Percentiles rank a stretch among this genome's conserved stretches.
Evolutionary conservation across 2,113 vertebrate genomes (phyloP).

Genomic region (Bolborhynchus lineola): DNA sequence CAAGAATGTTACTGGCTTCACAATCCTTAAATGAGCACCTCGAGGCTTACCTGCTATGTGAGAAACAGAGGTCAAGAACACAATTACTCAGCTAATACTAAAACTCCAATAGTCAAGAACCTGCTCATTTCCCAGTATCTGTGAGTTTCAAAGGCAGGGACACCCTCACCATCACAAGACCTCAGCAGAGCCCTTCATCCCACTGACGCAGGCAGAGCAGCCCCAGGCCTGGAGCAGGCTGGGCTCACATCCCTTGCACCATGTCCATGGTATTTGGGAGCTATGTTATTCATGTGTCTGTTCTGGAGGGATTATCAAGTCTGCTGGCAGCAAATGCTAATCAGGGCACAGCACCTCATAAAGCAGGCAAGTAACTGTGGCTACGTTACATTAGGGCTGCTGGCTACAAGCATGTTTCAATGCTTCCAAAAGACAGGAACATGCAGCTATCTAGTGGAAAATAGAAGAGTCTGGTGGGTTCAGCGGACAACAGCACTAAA

Average conservation of each 20-base stretch:
- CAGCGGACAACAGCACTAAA: neutral
- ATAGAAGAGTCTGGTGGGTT: neutral
- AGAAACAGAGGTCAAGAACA: neutral
- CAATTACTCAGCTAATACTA: neutral
- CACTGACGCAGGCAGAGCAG: neutral
- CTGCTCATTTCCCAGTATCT: rapidly evolving
- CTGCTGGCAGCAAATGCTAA: constrained; percentile 13
- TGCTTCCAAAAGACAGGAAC: neutral
- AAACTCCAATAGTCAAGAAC: neutral
- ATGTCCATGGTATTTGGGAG: neutral
- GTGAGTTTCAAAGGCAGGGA: neutral
- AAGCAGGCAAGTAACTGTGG: neutral
- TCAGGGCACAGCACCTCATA: neutral
- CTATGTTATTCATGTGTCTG: neutral
- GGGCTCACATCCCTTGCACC: neutral
- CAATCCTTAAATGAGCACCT: neutral
- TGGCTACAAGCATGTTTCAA: neutral
- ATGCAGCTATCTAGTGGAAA: neutral
- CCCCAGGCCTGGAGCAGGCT: neutral
- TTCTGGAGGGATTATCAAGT: neutral
- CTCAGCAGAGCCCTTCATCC: neutral
- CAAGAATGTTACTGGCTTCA: neutral
- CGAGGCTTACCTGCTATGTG: neutral
- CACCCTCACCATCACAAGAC: neutral
- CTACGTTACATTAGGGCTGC: neutral